phyloP scores from a whole-genome alignment of 2,888 invertebrate species.

The Brachyptera risi region DNA sequence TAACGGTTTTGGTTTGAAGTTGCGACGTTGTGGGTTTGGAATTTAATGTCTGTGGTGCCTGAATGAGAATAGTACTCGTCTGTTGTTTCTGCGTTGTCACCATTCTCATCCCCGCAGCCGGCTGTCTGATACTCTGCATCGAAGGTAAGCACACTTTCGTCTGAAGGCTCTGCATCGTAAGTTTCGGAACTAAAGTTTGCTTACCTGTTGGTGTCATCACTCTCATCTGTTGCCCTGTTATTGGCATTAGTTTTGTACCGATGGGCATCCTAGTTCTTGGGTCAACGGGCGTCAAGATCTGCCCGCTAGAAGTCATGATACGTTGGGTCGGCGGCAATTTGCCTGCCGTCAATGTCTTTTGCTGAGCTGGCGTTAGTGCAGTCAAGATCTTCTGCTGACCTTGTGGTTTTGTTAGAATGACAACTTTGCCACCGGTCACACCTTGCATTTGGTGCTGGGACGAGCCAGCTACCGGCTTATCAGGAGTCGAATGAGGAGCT shows the following conservation, averaged over 20 bases:
- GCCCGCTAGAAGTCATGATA: slow-evolving; percentile 22
- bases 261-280: slow-evolving; percentile 31
- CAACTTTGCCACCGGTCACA: slow-evolving; percentile 43
- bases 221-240: slow-evolving; percentile 44
- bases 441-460: slow-evolving; percentile 39
- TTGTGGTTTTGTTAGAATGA: slow-evolving; percentile 42
- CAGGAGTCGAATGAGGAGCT: slow-evolving; percentile 26
- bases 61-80: slow-evolving; percentile 26
- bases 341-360: slow-evolving; percentile 44
- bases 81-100: slow-evolving; percentile 19
- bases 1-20: not conserved
- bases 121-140: not conserved
- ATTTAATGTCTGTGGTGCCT: slow-evolving; percentile 22
- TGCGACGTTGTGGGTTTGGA: slow-evolving; percentile 4
- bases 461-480: slow-evolving; percentile 36
- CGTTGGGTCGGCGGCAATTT: slow-evolving; percentile 21
- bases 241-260: slow-evolving; percentile 43
- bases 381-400: no score
- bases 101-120: not conserved
- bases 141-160: slow-evolving; percentile 22
- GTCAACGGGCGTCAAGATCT: slow-evolving; percentile 25
- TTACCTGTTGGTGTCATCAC: slow-evolving; percentile 42
- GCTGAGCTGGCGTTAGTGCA: slow-evolving; percentile 58
- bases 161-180: slow-evolving; percentile 28
- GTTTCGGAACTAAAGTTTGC: slow-evolving; percentile 21